phyloP scores from a whole-genome alignment of 2,888 invertebrate species.

The Tinea trinotella region DNA sequence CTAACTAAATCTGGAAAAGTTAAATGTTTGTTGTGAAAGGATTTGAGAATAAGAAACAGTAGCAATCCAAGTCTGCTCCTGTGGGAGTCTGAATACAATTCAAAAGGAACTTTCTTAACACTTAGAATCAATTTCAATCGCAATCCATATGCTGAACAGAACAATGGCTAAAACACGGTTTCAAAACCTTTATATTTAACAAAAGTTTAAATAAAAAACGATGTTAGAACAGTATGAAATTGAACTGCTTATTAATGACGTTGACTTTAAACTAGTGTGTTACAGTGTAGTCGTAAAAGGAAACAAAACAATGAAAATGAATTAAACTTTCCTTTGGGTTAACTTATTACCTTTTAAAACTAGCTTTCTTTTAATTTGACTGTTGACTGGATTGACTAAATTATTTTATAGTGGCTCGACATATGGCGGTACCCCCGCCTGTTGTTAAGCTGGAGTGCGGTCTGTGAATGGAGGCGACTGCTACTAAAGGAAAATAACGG shows the following conservation, averaged over 20 bases:
- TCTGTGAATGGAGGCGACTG: no score
- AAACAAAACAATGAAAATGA: conserved; percentile 17
- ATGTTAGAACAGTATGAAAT: no score
- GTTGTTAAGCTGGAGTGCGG: no score
- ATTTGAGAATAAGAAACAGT: conserved; percentile 20
- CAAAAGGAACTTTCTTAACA: neutral
- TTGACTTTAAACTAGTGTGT: neutral
- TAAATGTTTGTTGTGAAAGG: conserved; percentile 19
- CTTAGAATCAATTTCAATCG: conserved; percentile 11
- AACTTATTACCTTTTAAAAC: conserved; percentile 2
- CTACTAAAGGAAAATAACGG: no score
- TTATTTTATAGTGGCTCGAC: no score
- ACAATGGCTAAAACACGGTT: neutral
- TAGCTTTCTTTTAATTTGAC: neutral
- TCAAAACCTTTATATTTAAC: neutral
- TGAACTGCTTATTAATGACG: neutral
- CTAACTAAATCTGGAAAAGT: conserved; percentile 12
- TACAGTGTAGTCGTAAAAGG: neutral
- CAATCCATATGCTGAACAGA: neutral
- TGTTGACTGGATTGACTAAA: neutral
- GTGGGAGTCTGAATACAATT: conserved; percentile 14
- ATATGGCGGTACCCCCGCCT: no score
- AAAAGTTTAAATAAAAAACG: no score
- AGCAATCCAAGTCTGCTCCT: conserved; percentile 16
- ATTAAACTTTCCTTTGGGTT: conserved; percentile 15